phyloP scores from a whole-genome alignment of 1,140 invertebrate species.

The Drosophila pseudoobscura region DNA sequence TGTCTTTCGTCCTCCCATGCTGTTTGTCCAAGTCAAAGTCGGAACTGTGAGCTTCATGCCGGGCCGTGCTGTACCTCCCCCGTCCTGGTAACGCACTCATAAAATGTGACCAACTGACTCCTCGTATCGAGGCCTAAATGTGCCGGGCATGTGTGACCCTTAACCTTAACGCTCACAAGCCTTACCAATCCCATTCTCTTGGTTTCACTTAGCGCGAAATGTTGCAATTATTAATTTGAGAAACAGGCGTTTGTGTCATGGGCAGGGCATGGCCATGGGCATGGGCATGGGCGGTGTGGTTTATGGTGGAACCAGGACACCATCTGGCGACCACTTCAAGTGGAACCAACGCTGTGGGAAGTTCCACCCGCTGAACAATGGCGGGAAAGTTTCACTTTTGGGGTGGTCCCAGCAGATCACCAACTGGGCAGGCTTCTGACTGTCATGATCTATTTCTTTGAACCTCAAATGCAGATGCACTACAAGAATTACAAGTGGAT shows the following conservation, averaged over 20 bases:
- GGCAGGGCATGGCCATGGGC: background rate
- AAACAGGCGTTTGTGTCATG: slow-evolving; percentile 54
- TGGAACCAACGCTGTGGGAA: slow-evolving; percentile 46
- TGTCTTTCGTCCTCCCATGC: slow-evolving; percentile 17
- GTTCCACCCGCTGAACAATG: slow-evolving; percentile 41
- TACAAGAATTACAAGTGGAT: slow-evolving; percentile 16
- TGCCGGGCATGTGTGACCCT: slow-evolving; percentile 57
- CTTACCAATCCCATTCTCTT: slow-evolving; percentile 10
- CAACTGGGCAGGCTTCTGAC: slow-evolving; percentile 30
- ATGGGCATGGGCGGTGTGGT: slow-evolving; percentile 17
- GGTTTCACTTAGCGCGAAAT: slow-evolving; percentile 64
- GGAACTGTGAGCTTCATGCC: slow-evolving; percentile 55
- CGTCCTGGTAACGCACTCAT: slow-evolving; percentile 37
- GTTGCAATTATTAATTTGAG: slow-evolving; percentile 73
- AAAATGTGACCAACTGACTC: slow-evolving; percentile 68
- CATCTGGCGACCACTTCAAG: slow-evolving; percentile 49
- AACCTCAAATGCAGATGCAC: background rate
- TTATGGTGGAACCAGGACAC: slow-evolving; percentile 1
- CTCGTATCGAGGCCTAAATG: slow-evolving; percentile 26
- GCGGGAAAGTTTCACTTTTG: slow-evolving; percentile 21
- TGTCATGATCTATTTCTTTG: slow-evolving; percentile 21
- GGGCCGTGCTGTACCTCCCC: slow-evolving; percentile 43
- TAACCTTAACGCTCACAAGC: slow-evolving; percentile 2
- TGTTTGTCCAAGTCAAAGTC: slow-evolving; percentile 17
- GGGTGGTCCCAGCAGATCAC: slow-evolving; percentile 29